Evolutionary conservation across 2,113 vertebrate species (phyloP), one percentile per base, ranked within the genome.

Genomic region (Burhinus bistriatus): DNA sequence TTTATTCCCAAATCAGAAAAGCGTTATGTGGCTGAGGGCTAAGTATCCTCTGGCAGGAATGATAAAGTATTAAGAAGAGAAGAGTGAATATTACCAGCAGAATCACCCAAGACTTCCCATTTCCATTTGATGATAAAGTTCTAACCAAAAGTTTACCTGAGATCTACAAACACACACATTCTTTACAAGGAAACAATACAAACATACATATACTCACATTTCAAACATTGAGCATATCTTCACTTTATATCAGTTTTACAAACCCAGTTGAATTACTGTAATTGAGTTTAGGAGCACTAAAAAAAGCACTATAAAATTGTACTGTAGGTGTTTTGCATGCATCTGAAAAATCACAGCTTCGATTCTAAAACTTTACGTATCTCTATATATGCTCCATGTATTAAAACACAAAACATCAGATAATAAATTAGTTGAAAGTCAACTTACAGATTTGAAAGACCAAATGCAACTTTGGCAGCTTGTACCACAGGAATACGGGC

Each of bases 141-240:
- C 29, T 19, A 91, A 11, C 12, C 57, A 57, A 32, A 87, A 75
- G 22, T 68, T 81, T 42, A 19, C 51, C 38, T 27, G 30, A 30
- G 75, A 51, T 42, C 45, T 69, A 82, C 34, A 65, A 75, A 71
- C 61, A 73, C 83, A 29, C 82, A 55, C 64, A 42, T 75, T 89
- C 93, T 81, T 86, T 65, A 49, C 49, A 87, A 68, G 62, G 36
- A 92, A 40, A 77, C 69, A 93, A 81, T 87, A 55, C 78, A 90
- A 92, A 89, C 64, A 51, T 54, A 87, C n/a, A 58, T 54, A 90
- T 69, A 96, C 83, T 91, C 91, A 95, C 91, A 95, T 95, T 94
- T 91, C 70, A 96, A 87, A 89, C 61, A 91, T 5, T 59, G 49
- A 93, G 61, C 73, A 83, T 58, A 71, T 76, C 83, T 95, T 93